Conservation (phyloP, 2,797 vertebrate species). For the Naso thynnoides region DNA sequence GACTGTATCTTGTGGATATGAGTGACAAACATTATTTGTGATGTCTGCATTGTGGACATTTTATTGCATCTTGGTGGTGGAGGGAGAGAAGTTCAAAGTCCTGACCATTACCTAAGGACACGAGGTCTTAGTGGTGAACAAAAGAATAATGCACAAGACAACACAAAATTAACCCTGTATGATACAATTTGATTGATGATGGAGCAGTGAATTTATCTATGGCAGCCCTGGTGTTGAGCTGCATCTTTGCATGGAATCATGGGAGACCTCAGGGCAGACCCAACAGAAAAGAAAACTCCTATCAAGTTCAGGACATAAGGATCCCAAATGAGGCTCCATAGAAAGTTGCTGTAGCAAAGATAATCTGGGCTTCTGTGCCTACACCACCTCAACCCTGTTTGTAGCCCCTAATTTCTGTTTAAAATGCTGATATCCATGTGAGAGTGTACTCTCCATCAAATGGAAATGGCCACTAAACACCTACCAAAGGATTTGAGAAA, state of each 20-base stretch:
- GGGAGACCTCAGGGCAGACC: not conserved
- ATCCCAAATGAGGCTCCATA: not conserved
- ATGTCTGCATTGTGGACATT: not conserved
- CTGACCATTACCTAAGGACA: not conserved
- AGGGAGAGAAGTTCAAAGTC: conserved; percentile 3
- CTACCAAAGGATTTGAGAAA: not conserved
- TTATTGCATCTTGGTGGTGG: not conserved
- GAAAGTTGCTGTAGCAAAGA: not conserved
- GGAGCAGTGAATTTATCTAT: not conserved
- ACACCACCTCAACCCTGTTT: not conserved
- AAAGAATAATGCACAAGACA: no score
- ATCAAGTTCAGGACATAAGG: not conserved
- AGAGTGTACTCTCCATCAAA: not conserved
- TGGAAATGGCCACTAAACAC: not conserved
- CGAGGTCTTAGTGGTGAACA: not conserved
- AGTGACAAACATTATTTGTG: not conserved
- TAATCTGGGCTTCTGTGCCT: not conserved
- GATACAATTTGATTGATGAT: not conserved
- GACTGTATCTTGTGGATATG: not conserved
- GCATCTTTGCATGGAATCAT: not conserved
- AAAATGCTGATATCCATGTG: not conserved
- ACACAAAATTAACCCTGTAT: not conserved
- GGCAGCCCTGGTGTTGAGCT: not conserved
- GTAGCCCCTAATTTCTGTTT: not conserved
- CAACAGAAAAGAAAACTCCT: not conserved